phyloP scores from a whole-genome alignment of 2,113 vertebrate species.

The Dromas ardeola region DNA sequence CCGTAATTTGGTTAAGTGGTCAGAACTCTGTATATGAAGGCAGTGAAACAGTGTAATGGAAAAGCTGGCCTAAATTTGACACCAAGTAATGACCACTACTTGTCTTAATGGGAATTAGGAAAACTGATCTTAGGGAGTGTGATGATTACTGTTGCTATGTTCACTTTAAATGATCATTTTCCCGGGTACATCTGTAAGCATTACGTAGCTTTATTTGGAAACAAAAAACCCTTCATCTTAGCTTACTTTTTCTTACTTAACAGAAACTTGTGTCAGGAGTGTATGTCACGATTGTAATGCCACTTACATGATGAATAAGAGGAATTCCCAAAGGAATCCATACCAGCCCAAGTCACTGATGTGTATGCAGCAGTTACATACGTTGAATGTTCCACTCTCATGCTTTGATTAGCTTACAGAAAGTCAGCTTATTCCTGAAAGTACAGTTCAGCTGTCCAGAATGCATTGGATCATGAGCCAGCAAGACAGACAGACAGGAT shows the following conservation, averaged over 20 bases:
- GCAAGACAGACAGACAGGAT: not conserved
- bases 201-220: not conserved
- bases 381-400: not conserved
- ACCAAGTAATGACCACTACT: not conserved
- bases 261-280: not conserved
- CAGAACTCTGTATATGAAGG: not conserved
- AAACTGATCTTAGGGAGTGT: not conserved
- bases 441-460: not conserved
- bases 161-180: not conserved
- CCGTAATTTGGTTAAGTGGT: not conserved
- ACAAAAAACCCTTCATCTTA: not conserved
- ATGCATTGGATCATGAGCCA: not conserved
- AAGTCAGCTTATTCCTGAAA: not conserved
- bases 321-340: not conserved
- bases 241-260: not conserved
- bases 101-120: not conserved
- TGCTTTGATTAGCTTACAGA: not conserved
- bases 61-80: not conserved
- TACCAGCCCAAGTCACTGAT: not conserved
- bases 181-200: not conserved
- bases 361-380: not conserved
- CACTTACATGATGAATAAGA: not conserved
- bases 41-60: not conserved
- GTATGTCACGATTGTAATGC: accelerated
- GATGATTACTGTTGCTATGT: not conserved